These are phyloP conservation scores for Andrena minutula DNA, from an alignment of 2,888 invertebrate species.

Conservation along the genomic window DNA sequence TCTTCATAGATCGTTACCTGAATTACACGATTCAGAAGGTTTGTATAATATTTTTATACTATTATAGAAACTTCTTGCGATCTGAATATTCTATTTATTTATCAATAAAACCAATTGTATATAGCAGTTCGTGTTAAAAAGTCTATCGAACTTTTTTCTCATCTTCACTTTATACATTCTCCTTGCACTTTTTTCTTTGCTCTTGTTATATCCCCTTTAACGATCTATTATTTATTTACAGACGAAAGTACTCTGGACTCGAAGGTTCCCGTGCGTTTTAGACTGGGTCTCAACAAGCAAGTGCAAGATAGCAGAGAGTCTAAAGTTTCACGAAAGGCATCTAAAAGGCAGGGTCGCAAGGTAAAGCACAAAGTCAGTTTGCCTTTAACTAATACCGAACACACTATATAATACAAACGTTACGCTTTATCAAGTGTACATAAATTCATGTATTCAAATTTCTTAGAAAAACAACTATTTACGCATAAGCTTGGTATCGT, in stretches of 20 bases:
- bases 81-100: neutral
- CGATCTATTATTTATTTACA: constrained; percentile 51
- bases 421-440: constrained; percentile 60
- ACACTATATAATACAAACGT: constrained; percentile 70
- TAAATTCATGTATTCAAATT: constrained; percentile 50
- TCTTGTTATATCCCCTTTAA: neutral
- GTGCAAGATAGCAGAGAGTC: constrained; percentile 78
- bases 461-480: constrained; percentile 46
- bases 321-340: constrained; percentile 77
- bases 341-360: constrained; percentile 81
- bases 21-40: constrained; percentile 81
- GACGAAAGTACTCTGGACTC: constrained; percentile 77
- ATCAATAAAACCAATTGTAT: neutral
- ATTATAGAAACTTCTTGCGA: neutral
- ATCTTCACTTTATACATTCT: neutral
- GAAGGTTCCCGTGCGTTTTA: constrained; percentile 77
- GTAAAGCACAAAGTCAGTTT: constrained; percentile 81
- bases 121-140: neutral
- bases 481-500: constrained; percentile 45
- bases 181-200: neutral
- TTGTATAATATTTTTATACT: constrained; percentile 29
- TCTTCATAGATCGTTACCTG: constrained; percentile 76
- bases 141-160: neutral
- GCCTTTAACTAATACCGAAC: constrained; percentile 75
- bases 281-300: constrained; percentile 78